Conservation (phyloP, 2,797 vertebrate species). For the Heteromormyrus szaboi region DNA sequence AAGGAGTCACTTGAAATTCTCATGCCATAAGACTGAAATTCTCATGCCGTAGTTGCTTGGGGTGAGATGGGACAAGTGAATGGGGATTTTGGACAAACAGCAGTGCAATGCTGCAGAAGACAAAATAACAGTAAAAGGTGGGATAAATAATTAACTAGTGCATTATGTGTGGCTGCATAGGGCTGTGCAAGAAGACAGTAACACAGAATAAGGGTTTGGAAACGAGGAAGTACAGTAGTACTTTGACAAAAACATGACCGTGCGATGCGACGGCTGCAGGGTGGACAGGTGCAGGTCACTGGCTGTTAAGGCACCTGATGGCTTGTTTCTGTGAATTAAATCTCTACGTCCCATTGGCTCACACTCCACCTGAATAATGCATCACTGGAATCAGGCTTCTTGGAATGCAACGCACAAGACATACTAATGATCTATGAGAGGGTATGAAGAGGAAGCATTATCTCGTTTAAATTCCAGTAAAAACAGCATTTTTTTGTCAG, state of each 20-base stretch:
- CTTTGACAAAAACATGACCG: neutral
- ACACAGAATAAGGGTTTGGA: neutral
- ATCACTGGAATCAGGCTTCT: conserved; percentile 40
- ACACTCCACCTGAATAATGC: conserved; percentile 55
- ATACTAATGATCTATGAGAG: neutral
- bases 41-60: neutral
- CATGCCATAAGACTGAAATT: neutral
- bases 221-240: neutral
- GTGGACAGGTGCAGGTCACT: neutral
- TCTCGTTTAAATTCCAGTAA: conserved; percentile 1
- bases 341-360: conserved; percentile 28
- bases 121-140: neutral
- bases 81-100: neutral
- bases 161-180: neutral
- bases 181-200: neutral
- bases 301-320: neutral
- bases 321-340: neutral
- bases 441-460: neutral
- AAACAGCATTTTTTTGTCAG: neutral
- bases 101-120: neutral
- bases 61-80: neutral
- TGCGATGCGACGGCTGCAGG: neutral
- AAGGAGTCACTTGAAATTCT: conserved; percentile 34
- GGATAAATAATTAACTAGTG: neutral
- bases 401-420: neutral